Evolutionary conservation across 1,140 invertebrate genomes (phyloP).

Genomic region (Amphibalanus amphitrite): DNA sequence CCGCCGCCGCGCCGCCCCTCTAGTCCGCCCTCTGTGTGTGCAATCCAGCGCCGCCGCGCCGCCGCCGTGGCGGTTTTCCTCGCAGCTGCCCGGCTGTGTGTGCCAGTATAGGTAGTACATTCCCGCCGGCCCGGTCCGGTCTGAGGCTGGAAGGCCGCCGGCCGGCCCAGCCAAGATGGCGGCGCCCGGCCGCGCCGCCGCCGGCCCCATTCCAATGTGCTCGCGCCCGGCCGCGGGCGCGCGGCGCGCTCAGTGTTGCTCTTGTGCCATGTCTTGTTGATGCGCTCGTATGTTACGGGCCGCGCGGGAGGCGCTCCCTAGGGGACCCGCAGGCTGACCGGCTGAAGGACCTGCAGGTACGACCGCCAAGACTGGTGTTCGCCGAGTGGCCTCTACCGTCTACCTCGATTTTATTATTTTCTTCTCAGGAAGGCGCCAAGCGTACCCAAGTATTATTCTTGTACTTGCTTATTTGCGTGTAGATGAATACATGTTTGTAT

Average conservation of each 20-base stretch:
- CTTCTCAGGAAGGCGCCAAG: not conserved
- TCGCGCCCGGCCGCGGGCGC: no score
- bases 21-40: not conserved
- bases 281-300: not conserved
- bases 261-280: not conserved
- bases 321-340: no score
- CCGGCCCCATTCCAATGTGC: not conserved
- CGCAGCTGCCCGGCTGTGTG: not conserved
- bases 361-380: not conserved
- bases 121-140: not conserved
- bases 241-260: not conserved
- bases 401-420: conserved; percentile 1
- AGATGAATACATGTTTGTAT: not conserved
- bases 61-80: not conserved
- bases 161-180: not conserved
- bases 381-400: not conserved
- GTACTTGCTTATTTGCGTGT: not conserved
- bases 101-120: not conserved
- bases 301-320: no score
- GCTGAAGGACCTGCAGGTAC: not conserved
- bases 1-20: no score
- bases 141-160: not conserved
- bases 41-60: not conserved
- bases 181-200: no score
- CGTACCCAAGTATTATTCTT: not conserved